Evolutionary conservation across 2,888 invertebrate species (phyloP), one percentile per base, ranked within the genome.

Genomic region (Lepidocyrtinus sp.): DNA sequence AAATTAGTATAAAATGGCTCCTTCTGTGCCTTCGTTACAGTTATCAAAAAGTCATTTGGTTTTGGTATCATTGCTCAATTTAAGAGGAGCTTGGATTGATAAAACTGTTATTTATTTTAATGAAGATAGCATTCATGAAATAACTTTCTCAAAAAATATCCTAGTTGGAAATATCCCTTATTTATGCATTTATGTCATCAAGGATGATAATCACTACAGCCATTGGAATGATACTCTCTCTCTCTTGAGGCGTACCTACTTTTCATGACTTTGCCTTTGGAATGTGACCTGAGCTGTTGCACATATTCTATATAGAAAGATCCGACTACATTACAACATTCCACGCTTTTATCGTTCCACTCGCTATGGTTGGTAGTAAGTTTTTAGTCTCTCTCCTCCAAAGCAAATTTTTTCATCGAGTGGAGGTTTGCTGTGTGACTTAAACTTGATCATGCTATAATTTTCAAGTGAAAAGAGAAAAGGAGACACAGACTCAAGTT

Each of bases 401-500:
- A 36, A 36, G 12, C 36, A 36, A 7, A 12, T 36, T 36, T 36
- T 36, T 36, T 36, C 12, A 36, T 36, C 36, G 36, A 36, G 36
- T 36, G 36, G 36, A 36, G 36, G 36, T 12, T 36, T 36, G 36
- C 36, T 36, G 36, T 7, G 36, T 36, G 36, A 36, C 36, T 36
- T 36, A 36, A 36, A 36, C 36, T 36, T 36, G 36, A 36, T 36
- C 36, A 36, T 36, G 36, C 5, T 36, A 36, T 36, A 36, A 36
- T 36, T 36, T 36, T 36, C 36, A 36, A 7, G 36, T 36, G 67
- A 55, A 76, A 68, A 70, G 76, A 76, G 71, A 75, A 46, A 75
- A 69, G 75, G 69, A 75, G 75, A 75, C 69, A 75, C 50, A n/a
- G n/a, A 55, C 69, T 62, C 36, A 36, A 36, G 36, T 36, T 36